Evolutionary conservation across 1,140 invertebrate genomes (phyloP).

Genomic region (Sipha flava): DNA sequence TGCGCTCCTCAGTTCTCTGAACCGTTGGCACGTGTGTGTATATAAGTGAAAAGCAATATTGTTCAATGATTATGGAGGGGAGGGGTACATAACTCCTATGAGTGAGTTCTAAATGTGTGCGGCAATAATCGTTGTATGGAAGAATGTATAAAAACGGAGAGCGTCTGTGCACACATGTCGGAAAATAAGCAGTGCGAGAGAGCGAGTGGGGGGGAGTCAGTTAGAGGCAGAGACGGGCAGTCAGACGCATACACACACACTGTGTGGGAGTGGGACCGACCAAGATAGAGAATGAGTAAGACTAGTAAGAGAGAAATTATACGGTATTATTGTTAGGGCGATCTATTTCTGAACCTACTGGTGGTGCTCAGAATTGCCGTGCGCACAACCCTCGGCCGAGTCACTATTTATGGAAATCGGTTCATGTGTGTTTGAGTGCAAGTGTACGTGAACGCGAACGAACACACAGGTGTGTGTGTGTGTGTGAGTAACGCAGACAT

Average conservation of each 20-base stretch:
- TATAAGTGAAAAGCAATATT: too few relatives aligned
- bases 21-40: too few relatives aligned
- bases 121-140: too few relatives aligned
- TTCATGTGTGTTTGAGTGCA: not conserved
- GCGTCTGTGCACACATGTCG: too few relatives aligned
- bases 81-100: too few relatives aligned
- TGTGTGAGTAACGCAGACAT: not conserved
- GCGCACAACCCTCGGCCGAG: not conserved
- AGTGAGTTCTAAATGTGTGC: too few relatives aligned
- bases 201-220: too few relatives aligned
- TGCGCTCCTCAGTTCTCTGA: too few relatives aligned
- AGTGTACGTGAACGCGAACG: too few relatives aligned
- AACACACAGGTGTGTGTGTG: not conserved
- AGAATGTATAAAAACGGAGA: too few relatives aligned
- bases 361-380: not conserved
- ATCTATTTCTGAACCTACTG: constrained; percentile 11
- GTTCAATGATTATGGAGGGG: too few relatives aligned
- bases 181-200: too few relatives aligned
- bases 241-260: not conserved
- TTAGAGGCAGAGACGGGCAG: not conserved
- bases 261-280: not conserved
- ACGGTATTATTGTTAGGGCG: not conserved
- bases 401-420: constrained; percentile 13
- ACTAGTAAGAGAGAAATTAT: not conserved
- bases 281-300: not conserved